Base-by-base conservation (phyloP, 2,888 invertebrate genomes). In the Onchidella celtica region DNA sequence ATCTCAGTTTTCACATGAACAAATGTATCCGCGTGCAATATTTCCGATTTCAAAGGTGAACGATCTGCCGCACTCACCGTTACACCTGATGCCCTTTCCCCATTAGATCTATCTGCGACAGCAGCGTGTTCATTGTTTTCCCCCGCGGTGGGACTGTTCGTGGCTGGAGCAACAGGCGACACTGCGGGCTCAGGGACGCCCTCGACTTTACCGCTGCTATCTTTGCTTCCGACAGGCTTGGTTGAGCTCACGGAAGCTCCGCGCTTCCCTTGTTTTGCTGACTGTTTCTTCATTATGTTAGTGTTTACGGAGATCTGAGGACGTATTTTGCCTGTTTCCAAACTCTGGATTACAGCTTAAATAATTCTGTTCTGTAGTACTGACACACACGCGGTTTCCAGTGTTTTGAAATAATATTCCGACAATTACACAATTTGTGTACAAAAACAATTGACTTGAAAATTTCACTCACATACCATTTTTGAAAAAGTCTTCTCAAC, bases 211-310 rank as follows among this genome's bases (percentile, higher is more conserved):
- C 32, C n/a, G 27, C 40, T 27, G 68, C 11, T 68, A 29, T 38
- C 74, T 36, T 74, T 61, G 11, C 74, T 61, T 11, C 59, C 74
- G 36, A 24, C 61, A 59, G 9, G 27, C 74, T 61, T 74, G 21
- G 38, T 36, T 36, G 74, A 17, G 38, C n/a, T 61, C 38, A 34
- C 47, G 1, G 61, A 27, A 3, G 6, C 38, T 6, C 34, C n/a
- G n/a, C 74, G 1, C 61, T 38, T 74, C 27, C 36, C 61, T 38
- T 36, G 61, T 27, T 38, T 74, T 0, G 24, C 61, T 6, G 14
- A 24, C 24, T 74, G 61, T 21, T 74, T 74, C 74, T 61, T 74
- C 74, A 74, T 74, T 3, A 6, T 34, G 6, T 3, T 4, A n/a
- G 27, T 17, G 2, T n/a, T 32, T 9, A 27, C 57, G 17, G 6